Conservation (phyloP, 2,113 vertebrate species). For the Alectura lathami region DNA sequence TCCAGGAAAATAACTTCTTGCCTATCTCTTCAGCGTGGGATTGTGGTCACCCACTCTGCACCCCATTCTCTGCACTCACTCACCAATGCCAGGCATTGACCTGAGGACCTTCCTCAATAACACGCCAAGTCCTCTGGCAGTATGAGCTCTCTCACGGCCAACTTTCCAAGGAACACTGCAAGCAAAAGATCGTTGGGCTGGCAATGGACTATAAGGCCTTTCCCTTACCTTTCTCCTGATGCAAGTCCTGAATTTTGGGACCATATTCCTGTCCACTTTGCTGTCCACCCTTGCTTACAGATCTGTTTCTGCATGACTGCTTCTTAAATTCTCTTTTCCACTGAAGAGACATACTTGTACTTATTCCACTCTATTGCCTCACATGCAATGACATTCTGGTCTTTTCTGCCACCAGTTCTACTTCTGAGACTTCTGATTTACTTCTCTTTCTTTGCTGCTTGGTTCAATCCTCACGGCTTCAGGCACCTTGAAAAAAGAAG, state of each 20-base stretch:
- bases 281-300: background rate
- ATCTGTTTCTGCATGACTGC: background rate
- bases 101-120: background rate
- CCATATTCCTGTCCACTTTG: background rate
- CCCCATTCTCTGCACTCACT: background rate
- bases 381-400: background rate
- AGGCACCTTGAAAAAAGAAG: background rate
- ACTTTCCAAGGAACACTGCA: background rate
- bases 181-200: background rate
- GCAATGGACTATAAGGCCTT: background rate
- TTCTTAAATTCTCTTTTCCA: background rate
- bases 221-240: background rate
- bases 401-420: background rate
- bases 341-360: background rate
- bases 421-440: background rate
- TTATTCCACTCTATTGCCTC: background rate
- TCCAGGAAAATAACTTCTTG: background rate
- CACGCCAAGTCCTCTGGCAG: rapidly evolving
- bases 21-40: rapidly evolving
- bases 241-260: background rate
- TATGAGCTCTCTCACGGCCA: background rate
- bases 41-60: background rate
- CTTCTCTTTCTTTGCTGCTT: background rate
- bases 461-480: background rate
- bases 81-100: background rate